Base-by-base conservation (phyloP, 2,888 invertebrate species). In the Sepioteuthis lessoniana region DNA sequence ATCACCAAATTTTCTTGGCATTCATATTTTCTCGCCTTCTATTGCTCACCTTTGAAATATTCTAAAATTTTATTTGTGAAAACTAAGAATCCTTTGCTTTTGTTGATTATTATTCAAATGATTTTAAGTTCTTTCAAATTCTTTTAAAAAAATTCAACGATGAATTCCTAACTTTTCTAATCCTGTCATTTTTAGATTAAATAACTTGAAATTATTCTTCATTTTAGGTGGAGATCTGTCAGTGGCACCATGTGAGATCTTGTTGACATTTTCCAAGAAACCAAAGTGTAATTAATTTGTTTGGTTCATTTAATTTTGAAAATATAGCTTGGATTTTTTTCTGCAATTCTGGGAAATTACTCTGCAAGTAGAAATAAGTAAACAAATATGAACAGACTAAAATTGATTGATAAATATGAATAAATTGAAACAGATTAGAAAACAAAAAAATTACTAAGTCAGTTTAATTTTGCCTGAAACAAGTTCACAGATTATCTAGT, bases 201-300 rank as follows among this genome's bases (percentile, higher is more conserved):
- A 35, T 35, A 35, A n/a, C 8, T 76, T 35, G 16, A 16, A n/a
- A n/a, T 16, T n/a, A 16, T 5, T 76, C n/a, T 13, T 76, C n/a
- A 10, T n/a, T n/a, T n/a, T 76, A 76, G n/a, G n/a, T 76, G n/a
- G n/a, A 76, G 19, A 25, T 21, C 4, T 55, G 35, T 76, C 76
- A 76, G 13, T 76, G 76, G 35, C 76, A 76, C 76, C 76, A 76
- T 76, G 76, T n/a, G n/a, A 76, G 35, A 76, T 76, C 76, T 35
- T 76, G 76, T n/a, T 76, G 76, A 76, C 76, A 76, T 76, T 76
- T 76, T 76, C 76, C 76, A 35, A 76, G 76, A n/a, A 76, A 76
- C 76, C 76, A 76, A 1, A 76, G 76, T 76, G 76, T 76, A 19
- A 76, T 76, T 76, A 76, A 76, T 35, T 76, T 76, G 76, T 76